Evolutionary conservation across 2,888 invertebrate species (phyloP).

Genomic region (Campoplex nolae): DNA sequence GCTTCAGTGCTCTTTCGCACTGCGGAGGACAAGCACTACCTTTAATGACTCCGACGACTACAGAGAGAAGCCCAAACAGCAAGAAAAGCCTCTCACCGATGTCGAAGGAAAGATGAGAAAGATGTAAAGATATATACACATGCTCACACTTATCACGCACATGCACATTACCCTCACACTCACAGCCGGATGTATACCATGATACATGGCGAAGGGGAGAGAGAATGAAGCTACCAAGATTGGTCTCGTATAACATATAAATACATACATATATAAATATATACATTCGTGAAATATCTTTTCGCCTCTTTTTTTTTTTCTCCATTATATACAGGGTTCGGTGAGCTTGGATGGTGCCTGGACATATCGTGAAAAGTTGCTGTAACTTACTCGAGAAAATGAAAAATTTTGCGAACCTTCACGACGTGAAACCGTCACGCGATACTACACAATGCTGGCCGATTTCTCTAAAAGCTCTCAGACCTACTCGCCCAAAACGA

Average conservation of each 20-base stretch:
- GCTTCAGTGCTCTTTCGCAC: constrained; percentile 44
- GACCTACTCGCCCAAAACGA: constrained; percentile 42
- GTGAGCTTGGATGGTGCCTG: constrained; percentile 42
- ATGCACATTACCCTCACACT: background rate
- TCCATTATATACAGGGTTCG: constrained; percentile 61
- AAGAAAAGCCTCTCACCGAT: constrained; percentile 36
- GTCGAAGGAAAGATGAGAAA: constrained; percentile 31
- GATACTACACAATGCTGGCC: constrained; percentile 66
- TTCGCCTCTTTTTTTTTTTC: constrained; percentile 53
- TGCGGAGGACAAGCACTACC: constrained; percentile 77
- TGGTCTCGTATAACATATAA: constrained; percentile 14
- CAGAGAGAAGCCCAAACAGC: constrained; percentile 41
- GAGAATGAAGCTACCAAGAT: constrained; percentile 31
- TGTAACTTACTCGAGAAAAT: constrained; percentile 73
- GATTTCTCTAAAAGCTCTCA: constrained; percentile 65
- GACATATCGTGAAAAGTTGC: constrained; percentile 66
- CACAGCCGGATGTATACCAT: background rate
- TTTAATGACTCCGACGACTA: constrained; percentile 77
- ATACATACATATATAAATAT: background rate
- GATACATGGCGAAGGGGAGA: constrained; percentile 27
- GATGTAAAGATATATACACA: constrained; percentile 1
- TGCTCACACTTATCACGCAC: background rate
- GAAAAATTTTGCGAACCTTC: constrained; percentile 72
- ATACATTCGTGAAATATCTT: constrained; percentile 9
- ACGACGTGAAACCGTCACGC: constrained; percentile 57